phyloP scores from a whole-genome alignment of 2,113 vertebrate species.

The Thoracochromis brauschi region DNA sequence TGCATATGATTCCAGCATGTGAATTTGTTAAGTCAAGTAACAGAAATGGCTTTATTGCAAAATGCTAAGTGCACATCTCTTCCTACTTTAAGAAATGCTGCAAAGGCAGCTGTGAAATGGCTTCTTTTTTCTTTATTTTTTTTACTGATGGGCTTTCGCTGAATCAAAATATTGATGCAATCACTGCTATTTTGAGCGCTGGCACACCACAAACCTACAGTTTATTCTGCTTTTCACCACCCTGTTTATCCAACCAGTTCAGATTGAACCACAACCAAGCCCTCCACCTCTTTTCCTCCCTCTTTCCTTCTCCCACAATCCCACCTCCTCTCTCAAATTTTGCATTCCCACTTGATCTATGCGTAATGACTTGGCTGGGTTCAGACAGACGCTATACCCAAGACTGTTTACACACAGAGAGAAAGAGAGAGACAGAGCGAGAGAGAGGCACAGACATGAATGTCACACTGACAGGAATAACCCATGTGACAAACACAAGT shows the following conservation, averaged over 20 bases:
- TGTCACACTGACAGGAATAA: conserved; percentile 38
- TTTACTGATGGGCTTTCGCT: conserved; percentile 16
- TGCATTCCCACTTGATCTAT: conserved; percentile 48
- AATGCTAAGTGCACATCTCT: conserved; percentile 1
- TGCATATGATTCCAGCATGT: conserved; percentile 31
- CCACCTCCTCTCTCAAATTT: conserved; percentile 20
- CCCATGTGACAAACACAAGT: conserved; percentile 29
- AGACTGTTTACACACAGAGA: conserved; percentile 42
- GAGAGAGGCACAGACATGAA: conserved; percentile 17
- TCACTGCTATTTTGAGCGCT: conserved; percentile 56
- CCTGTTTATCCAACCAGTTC: conserved; percentile 59
- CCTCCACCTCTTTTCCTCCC: not conserved
- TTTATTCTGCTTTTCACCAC: conserved; percentile 64
- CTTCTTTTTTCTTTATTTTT: not conserved
- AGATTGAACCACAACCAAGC: conserved; percentile 45
- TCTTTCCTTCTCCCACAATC: conserved; percentile 7
- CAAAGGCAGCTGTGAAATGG: not conserved
- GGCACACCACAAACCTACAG: conserved; percentile 60
- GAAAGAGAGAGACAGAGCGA: not conserved
- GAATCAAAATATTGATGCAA: conserved; percentile 59
- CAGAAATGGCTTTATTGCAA: conserved; percentile 4
- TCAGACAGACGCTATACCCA: conserved; percentile 20
- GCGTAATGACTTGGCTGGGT: conserved; percentile 48
- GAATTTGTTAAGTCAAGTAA: conserved; percentile 28
- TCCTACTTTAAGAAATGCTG: not conserved